Conservation (phyloP, 2,888 invertebrate species). For the Xanthia icteritia region DNA sequence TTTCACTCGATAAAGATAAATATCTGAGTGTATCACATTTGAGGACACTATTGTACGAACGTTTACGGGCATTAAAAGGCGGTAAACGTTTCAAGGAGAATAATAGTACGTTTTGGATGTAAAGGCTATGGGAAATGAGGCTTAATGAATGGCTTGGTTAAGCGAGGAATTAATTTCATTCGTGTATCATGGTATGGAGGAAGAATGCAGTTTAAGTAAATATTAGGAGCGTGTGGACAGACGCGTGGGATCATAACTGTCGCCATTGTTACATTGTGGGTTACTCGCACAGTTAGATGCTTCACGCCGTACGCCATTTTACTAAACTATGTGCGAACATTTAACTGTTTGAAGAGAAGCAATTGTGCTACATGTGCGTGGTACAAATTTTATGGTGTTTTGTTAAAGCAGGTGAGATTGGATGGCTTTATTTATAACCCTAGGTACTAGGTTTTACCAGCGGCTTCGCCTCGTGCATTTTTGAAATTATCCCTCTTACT, state of each 20-base stretch:
- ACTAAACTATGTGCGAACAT: constrained; percentile 68
- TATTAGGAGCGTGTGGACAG: constrained; percentile 68
- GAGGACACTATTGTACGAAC: constrained; percentile 18
- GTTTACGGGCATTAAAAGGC: constrained; percentile 30
- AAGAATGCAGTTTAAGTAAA: constrained; percentile 65
- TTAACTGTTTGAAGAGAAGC: constrained; percentile 52
- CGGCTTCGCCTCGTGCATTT: no score
- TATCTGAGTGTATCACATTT: constrained; percentile 42
- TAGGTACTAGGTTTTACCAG: neutral
- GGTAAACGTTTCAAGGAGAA: constrained; percentile 41
- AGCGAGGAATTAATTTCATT: constrained; percentile 37
- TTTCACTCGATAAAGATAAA: constrained; percentile 58
- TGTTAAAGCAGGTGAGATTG: constrained; percentile 26
- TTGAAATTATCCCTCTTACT: no score
- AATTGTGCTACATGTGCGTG: constrained; percentile 53
- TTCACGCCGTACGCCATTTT: constrained; percentile 60
- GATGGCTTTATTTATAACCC: constrained; percentile 19
- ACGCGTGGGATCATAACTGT: constrained; percentile 76
- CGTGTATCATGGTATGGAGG: constrained; percentile 7
- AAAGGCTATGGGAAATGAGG: constrained; percentile 31
- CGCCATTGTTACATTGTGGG: constrained; percentile 74
- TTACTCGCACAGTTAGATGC: constrained; percentile 73
- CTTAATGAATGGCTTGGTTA: constrained; percentile 41
- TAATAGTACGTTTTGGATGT: constrained; percentile 36
- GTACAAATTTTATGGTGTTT: constrained; percentile 42